A percentile compares a stretch with the other conserved stretches of the same genome.
phyloP scores from a whole-genome alignment of 2,113 vertebrate species.

The Pluvianellus socialis region DNA sequence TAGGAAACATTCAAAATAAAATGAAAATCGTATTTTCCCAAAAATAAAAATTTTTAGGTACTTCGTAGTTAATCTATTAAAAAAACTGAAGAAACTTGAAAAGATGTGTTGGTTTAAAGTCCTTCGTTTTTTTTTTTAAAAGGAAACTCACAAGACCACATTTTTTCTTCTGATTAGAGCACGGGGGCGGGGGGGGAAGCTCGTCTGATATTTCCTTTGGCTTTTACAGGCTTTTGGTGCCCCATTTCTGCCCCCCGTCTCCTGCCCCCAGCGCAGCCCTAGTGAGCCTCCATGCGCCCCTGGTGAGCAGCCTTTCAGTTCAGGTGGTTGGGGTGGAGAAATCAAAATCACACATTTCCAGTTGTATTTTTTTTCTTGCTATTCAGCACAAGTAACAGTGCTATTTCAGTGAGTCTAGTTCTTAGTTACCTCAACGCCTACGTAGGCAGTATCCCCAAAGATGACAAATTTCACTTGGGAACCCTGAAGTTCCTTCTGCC shows the following conservation, averaged over 20 bases:
- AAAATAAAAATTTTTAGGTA: not conserved
- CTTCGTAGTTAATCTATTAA: not conserved
- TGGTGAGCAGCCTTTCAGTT: not conserved
- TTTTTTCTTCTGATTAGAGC: not conserved
- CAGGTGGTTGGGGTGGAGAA: not conserved
- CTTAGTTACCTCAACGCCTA: not conserved
- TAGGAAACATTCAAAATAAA: not conserved
- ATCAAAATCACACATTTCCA: not conserved
- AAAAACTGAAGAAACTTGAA: not conserved
- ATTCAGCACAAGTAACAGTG: not conserved
- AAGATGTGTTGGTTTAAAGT: not conserved
- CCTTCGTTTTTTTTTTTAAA: not conserved
- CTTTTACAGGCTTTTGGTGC: not conserved
- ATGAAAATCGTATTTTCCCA: not conserved
- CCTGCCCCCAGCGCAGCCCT: rapidly evolving
- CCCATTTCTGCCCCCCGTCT: not conserved
- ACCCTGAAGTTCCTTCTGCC: not conserved
- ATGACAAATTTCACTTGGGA: not conserved
- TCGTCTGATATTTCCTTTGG: not conserved
- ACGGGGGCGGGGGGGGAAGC: too few relatives aligned
- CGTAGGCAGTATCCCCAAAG: not conserved
- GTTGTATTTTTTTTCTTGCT: not conserved
- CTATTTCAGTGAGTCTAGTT: not conserved
- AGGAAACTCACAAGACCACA: not conserved
- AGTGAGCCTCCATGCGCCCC: not conserved